Conservation (phyloP, 2,888 invertebrate species). For the Epinotia brunnichana region DNA sequence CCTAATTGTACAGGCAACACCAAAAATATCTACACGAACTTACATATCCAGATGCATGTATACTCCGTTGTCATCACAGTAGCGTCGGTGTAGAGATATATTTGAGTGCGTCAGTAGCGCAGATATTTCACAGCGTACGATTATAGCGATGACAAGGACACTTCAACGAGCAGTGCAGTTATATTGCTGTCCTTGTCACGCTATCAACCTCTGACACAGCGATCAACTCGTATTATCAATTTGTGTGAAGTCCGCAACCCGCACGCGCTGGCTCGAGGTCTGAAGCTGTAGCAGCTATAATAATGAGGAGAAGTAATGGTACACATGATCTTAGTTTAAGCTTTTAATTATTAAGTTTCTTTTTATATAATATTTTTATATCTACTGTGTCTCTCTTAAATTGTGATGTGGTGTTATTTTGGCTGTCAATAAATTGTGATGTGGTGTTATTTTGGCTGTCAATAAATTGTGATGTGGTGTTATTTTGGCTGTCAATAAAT, state of each 20-base stretch:
- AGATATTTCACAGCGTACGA: background rate
- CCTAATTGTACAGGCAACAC: no score
- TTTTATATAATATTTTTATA: no score
- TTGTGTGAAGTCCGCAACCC: slow-evolving; percentile 16
- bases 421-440: no score
- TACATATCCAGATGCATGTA: background rate
- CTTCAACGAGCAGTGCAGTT: background rate
- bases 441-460: no score
- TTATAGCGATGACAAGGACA: slow-evolving; percentile 13
- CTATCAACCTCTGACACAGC: slow-evolving; percentile 19
- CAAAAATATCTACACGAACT: no score
- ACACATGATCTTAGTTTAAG: no score
- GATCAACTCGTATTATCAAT: slow-evolving; percentile 14
- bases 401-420: no score
- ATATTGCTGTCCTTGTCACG: slow-evolving; percentile 21
- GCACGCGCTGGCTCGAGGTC: slow-evolving; percentile 1
- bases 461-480: no score
- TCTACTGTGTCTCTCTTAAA: no score
- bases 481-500: no score
- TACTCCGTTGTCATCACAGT: background rate
- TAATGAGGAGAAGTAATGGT: background rate
- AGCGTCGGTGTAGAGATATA: background rate
- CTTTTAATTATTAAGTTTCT: no score
- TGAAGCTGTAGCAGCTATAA: background rate
- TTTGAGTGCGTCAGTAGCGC: background rate